Base-by-base conservation (phyloP, 2,888 invertebrate species). In the Thelaira solivaga region DNA sequence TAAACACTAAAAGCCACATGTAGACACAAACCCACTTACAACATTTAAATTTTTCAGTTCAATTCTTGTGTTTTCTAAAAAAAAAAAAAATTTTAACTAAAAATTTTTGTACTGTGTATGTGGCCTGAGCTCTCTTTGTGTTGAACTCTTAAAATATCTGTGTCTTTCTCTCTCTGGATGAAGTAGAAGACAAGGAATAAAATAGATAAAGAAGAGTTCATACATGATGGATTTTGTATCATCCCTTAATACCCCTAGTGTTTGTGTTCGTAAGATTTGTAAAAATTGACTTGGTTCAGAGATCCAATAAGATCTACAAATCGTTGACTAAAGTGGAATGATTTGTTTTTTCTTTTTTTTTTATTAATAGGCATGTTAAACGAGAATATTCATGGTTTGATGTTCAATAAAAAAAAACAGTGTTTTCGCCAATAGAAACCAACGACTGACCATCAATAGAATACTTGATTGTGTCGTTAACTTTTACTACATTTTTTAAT, bases 101-200 rank as follows among this genome's bases (percentile, higher is more conserved):
- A 83, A 81, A 81, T 81, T 81, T 82, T 76, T 80, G 79, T 81
- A 77, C 80, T 81, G 82, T 82, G 77, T 74, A 75, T 81, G n/a
- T n/a, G 81, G 81, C 81, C 82, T 80, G 81, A 80, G 78, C 82
- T 80, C 61, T 75, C 57, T 79, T 79, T 85, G 77, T 82, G 69
- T 81, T 69, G 75, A 72, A 81, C 80, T 78, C 82, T 64, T 83
- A 74, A 81, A 80, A 73, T 75, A 80, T 82, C 74, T 68, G 62
- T 80, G 62, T 67, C 59, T 76, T 59, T 65, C 65, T 81, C 47
- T 64, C 51, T 77, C 20, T 41, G 41, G 36, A 22, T 55, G 53
- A 62, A 11, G 45, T n/a, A 53, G 26, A 36, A 45, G 53, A 36
- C 36, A 26, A 62, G 13, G 29, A 53, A 16, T 2, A 22, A 69